Evolutionary conservation across 2,113 vertebrate genomes (phyloP).

Genomic region (Sapayoa aenigma): DNA sequence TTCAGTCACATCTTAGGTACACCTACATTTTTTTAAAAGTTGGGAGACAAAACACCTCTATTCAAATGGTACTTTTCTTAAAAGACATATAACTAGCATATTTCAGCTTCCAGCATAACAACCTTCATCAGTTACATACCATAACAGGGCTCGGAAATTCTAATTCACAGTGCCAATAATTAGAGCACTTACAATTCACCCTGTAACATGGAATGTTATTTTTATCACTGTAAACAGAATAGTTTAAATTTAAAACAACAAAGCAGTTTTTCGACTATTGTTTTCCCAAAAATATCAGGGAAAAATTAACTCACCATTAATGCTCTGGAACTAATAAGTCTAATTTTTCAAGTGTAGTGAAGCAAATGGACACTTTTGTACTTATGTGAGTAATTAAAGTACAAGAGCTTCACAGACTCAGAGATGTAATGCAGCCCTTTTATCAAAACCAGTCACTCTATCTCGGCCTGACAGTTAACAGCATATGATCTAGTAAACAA

Average conservation of each 20-base stretch:
- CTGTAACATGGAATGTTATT: background rate
- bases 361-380: slow-evolving; percentile 83
- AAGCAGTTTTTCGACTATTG: slow-evolving; percentile 24
- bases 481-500: slow-evolving; percentile 97
- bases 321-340: slow-evolving; percentile 77
- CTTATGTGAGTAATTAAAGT: slow-evolving; percentile 88
- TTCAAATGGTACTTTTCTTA: background rate
- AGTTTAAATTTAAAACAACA: slow-evolving; percentile 7
- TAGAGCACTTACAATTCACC: background rate
- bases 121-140: background rate
- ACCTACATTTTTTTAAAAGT: background rate
- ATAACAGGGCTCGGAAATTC: background rate
- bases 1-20: background rate
- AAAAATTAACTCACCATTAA: slow-evolving; percentile 77
- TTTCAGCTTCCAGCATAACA: background rate
- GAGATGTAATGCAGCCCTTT: slow-evolving; percentile 87
- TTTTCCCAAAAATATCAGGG: slow-evolving; percentile 56
- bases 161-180: background rate
- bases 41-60: background rate
- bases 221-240: background rate
- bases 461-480: slow-evolving; percentile 88
- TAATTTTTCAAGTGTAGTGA: slow-evolving; percentile 75
- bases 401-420: slow-evolving; percentile 81
- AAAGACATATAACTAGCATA: background rate
- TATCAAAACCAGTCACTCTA: slow-evolving; percentile 90